Base-by-base conservation (phyloP, 2,113 vertebrate genomes). In the Pithys albifrons region DNA sequence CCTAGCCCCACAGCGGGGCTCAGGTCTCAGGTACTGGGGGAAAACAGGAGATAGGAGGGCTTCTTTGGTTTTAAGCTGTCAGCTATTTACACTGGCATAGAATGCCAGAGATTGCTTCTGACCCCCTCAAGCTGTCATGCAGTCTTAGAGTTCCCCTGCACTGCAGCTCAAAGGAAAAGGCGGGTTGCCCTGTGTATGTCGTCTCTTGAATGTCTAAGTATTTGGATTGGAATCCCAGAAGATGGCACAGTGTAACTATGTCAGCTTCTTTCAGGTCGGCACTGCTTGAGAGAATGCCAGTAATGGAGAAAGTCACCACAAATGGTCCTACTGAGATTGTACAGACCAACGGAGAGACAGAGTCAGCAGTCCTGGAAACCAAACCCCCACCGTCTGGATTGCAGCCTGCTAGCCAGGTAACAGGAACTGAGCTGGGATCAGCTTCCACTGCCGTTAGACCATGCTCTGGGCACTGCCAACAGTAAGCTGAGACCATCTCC, bases 271-370 rank as follows among this genome's bases (percentile, higher is more conserved):
- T 74, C 88, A 98, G 99, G 98, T 98, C 99, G 93, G 99, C 99
- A 89, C 98, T 99, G 67, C 98, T 99, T 79, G 99, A 99, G 95
- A 98, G 99, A 97, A 99, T 99, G 99, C 99, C 99, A 65, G 98
- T 99, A 49, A 99, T 99, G 99, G 99, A 99, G 97, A 99, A 99
- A 96, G 97, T 98, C 4, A 98, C 99, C 74, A 97, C 98, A 55
- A 99, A 99, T 90, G 99, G 99, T 76, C 99, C 99, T 83, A 98
- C 99, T 90, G 99, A 99, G 93, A 98, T 99, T 91, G 98, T 98
- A 37, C 99, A 99, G 97, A 99, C 99, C 96, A 99, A 99, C 16
- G 99, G 99, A 89, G 99, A 99, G 95, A 98, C 99, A 12, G 99
- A 99, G 94, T 97, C 99, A 81, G 98, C 98, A 28, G 98, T 98